phyloP scores from a whole-genome alignment of 2,797 vertebrate species.

The Okamejei kenojei region DNA sequence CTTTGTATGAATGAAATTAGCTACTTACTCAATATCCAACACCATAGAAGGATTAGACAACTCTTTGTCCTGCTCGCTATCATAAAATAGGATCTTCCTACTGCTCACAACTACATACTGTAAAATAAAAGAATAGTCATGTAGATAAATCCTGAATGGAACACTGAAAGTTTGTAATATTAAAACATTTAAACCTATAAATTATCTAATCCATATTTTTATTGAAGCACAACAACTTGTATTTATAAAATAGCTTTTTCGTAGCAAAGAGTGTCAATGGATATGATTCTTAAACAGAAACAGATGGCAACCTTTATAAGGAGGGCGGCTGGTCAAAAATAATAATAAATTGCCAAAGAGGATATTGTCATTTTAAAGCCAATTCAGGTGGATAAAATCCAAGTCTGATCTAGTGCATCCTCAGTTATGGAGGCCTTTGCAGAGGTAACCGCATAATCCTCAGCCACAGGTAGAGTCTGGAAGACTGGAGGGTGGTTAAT shows the following conservation, averaged over 20 bases:
- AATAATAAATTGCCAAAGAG: too few species aligned
- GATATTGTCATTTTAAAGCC: background rate
- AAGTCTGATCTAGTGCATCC: too few species aligned
- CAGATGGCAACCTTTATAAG: background rate
- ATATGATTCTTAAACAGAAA: background rate
- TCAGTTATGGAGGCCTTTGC: too few species aligned
- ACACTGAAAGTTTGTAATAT: too few species aligned
- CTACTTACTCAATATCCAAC: slow-evolving; percentile 91
- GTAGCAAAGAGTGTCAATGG: background rate
- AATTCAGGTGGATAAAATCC: too few species aligned
- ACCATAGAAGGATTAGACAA: slow-evolving; percentile 92
- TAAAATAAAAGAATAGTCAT: slow-evolving; percentile 41
- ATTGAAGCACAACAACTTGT: background rate
- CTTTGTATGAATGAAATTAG: slow-evolving; percentile 36
- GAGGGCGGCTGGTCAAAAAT: background rate
- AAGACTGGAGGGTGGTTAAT: too few species aligned
- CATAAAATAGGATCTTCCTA: slow-evolving; percentile 96
- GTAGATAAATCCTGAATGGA: background rate
- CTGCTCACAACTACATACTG: slow-evolving; percentile 88
- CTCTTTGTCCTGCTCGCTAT: slow-evolving; percentile 83
- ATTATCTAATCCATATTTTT: background rate
- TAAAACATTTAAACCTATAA: background rate
- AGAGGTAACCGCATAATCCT: too few species aligned
- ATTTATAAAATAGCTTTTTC: background rate
- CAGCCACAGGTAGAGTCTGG: too few species aligned